These are phyloP conservation scores for Subacronicta megacephala DNA, from an alignment of 2,888 invertebrate species.

Conservation along the genomic window DNA sequence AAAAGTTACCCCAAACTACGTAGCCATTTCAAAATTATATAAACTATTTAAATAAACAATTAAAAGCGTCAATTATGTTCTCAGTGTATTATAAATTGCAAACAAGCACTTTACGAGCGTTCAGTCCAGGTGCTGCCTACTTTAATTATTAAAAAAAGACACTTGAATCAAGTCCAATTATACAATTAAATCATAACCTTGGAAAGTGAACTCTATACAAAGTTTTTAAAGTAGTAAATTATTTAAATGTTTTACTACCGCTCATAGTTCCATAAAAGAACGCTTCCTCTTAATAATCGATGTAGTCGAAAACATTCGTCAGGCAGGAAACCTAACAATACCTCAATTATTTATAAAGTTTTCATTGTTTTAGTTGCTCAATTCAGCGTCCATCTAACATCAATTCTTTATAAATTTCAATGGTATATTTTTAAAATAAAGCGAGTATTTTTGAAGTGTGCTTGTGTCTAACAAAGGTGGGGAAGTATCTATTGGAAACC, in stretches of 20 bases:
- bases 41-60: constrained; percentile 4
- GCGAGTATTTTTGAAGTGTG: constrained; percentile 64
- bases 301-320: constrained; percentile 46
- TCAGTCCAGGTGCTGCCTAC: constrained; percentile 62
- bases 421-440: constrained; percentile 44
- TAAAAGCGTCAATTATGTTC: no score
- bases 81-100: no score
- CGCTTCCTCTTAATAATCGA: constrained; percentile 48
- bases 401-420: constrained; percentile 39
- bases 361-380: constrained; percentile 70
- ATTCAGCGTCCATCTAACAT: constrained; percentile 66
- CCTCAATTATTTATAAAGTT: constrained; percentile 23
- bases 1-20: no score
- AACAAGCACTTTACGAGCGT: constrained; percentile 37
- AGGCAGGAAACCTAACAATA: constrained; percentile 29
- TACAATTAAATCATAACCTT: constrained; percentile 44
- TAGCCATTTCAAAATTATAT: no score
- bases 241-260: background rate
- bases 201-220: constrained; percentile 15
- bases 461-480: constrained; percentile 77
- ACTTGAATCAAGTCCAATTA: constrained; percentile 60
- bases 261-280: constrained; percentile 24
- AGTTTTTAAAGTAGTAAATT: constrained; percentile 5
- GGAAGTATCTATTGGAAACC: constrained; percentile 74
- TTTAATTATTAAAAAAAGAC: constrained; percentile 57